A percentile compares a stretch with the other conserved stretches of the same genome.
Conservation (phyloP, 1,140 invertebrate species). For the Drosophila neocordata region DNA sequence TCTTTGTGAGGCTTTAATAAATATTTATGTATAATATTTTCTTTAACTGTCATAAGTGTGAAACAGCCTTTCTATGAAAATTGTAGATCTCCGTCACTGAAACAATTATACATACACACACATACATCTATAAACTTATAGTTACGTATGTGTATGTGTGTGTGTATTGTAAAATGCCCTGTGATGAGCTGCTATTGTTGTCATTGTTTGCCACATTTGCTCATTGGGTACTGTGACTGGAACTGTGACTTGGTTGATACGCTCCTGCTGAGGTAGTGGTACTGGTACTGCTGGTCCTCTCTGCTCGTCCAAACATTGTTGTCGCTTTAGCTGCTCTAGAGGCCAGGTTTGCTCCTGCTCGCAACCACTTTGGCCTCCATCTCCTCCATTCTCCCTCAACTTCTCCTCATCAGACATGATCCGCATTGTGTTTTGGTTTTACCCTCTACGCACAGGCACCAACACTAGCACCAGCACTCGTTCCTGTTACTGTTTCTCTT, state of each 20-base stretch:
- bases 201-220: constrained; percentile 56
- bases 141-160: no score
- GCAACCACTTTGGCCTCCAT: constrained; percentile 18
- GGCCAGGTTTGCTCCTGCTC: constrained; percentile 14
- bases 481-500: constrained; percentile 40
- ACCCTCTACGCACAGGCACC: constrained; percentile 29
- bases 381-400: constrained; percentile 22
- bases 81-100: no score
- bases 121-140: no score
- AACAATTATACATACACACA: no score
- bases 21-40: no score
- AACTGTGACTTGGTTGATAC: constrained; percentile 10
- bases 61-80: no score
- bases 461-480: constrained; percentile 23
- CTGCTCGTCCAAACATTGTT: constrained; percentile 14
- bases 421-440: constrained; percentile 45
- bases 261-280: constrained; percentile 16
- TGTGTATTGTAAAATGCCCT: neutral
- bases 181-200: constrained; percentile 41
- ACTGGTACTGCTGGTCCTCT: constrained; percentile 13
- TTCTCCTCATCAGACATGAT: constrained; percentile 25
- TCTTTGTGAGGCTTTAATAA: no score
- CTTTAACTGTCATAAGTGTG: no score
- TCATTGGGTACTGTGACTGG: constrained; percentile 12
- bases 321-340: constrained; percentile 35